Conservation (phyloP, 53 echinoderm and acorn worm genomes). For the Echinometra lucunter region DNA sequence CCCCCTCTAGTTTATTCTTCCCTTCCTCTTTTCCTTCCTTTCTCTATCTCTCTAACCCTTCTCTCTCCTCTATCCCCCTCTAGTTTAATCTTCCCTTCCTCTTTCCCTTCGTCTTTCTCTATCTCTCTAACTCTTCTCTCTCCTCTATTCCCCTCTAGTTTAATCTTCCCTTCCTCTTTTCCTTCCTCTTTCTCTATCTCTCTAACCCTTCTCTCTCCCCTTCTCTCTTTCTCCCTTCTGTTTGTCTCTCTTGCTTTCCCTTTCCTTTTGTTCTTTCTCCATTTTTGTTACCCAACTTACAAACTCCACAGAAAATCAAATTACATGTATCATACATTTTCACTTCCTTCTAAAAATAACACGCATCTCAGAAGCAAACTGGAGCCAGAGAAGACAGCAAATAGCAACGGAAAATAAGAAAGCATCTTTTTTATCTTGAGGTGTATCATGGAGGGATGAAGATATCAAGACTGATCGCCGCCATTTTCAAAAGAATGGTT, state of each 20-base stretch:
- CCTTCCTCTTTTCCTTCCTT: neutral
- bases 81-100: too few relatives aligned
- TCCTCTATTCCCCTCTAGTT: too few relatives aligned
- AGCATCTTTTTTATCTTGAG: neutral
- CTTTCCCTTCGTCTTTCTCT: too few relatives aligned
- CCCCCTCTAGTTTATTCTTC: neutral
- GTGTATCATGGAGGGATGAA: neutral
- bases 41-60: neutral
- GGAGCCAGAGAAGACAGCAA: neutral
- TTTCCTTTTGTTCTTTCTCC: neutral
- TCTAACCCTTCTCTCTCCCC: neutral
- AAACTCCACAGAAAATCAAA: neutral
- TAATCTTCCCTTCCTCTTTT: too few relatives aligned
- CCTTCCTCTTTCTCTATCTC: neutral
- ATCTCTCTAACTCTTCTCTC: too few relatives aligned
- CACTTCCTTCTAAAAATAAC: neutral
- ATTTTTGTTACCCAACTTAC: neutral
- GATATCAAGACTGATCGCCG: neutral
- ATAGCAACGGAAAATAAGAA: neutral
- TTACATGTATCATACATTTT: neutral
- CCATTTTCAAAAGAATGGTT: neutral
- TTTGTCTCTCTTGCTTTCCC: neutral
- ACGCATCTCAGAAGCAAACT: neutral
- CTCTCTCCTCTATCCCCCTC: too few relatives aligned
- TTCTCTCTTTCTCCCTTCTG: neutral